Evolutionary conservation across 2,888 invertebrate species (phyloP).

Genomic region (Gisinianus flammeolus): DNA sequence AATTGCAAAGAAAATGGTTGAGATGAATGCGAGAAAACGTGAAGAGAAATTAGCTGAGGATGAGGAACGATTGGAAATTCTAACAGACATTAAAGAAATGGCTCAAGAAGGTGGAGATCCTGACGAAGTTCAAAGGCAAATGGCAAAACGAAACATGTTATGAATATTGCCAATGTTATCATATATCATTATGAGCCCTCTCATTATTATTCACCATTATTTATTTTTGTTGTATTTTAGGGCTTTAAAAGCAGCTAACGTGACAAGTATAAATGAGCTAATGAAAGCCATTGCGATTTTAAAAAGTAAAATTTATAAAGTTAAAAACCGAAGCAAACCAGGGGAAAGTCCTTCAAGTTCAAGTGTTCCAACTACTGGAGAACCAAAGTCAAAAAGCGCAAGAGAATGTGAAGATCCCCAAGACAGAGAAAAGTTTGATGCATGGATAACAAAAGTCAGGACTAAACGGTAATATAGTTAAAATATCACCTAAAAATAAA

Average conservation of each 20-base stretch:
- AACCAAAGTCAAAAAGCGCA: conserved; percentile 59
- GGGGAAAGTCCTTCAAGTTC: conserved; percentile 61
- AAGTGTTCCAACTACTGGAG: too few relatives aligned
- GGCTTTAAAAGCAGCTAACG: conserved; percentile 76
- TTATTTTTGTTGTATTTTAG: conserved; percentile 64
- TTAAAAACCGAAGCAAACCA: conserved; percentile 77
- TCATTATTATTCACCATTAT: conserved; percentile 12
- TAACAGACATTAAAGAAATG: conserved; percentile 76
- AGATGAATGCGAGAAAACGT: conserved; percentile 86
- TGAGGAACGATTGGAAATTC: conserved; percentile 80
- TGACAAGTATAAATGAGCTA: conserved; percentile 79
- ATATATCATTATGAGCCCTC: too few relatives aligned
- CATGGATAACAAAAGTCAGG: conserved; percentile 67
- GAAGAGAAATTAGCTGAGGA: conserved; percentile 83
- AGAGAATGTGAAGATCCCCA: conserved; percentile 60
- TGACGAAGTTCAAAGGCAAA: conserved; percentile 67
- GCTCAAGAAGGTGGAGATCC: conserved; percentile 75
- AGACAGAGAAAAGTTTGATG: conserved; percentile 66
- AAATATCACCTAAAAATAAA: background rate
- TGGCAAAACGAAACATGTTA: background rate
- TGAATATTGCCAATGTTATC: too few relatives aligned
- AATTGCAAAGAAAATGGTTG: conserved; percentile 80
- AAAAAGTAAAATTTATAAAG: conserved; percentile 76
- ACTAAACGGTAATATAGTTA: conserved; percentile 67
- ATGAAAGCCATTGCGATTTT: conserved; percentile 75